phyloP scores from a whole-genome alignment of 1,140 invertebrate genomes.

The Platyscapa corneri region DNA sequence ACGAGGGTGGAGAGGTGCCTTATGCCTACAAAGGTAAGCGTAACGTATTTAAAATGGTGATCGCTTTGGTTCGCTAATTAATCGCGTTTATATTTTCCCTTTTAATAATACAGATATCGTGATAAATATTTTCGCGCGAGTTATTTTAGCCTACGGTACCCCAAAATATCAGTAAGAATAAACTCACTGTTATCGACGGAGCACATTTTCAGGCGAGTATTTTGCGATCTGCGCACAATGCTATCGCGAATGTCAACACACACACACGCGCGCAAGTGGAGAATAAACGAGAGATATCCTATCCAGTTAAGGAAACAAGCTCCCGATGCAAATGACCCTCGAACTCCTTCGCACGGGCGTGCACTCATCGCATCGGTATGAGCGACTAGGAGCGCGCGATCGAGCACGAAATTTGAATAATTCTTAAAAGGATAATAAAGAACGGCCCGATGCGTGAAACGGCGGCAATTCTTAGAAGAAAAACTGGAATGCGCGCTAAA shows the following conservation, averaged over 20 bases:
- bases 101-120: too few species aligned
- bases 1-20: constrained; percentile 86
- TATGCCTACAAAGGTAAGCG: constrained; percentile 85
- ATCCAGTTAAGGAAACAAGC: not conserved
- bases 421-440: not conserved
- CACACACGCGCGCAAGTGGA: not conserved
- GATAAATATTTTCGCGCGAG: too few species aligned
- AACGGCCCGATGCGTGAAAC: not conserved
- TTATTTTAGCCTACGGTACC: too few species aligned
- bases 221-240: constrained; percentile 19
- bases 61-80: too few species aligned
- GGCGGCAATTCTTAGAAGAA: not conserved
- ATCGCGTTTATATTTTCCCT: too few species aligned
- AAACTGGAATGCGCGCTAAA: not conserved
- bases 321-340: not conserved
- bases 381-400: not conserved
- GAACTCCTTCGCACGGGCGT: not conserved
- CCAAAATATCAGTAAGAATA: too few species aligned
- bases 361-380: not conserved
- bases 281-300: not conserved
- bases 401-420: constrained; percentile 5
- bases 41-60: too few species aligned
- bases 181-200: too few species aligned
- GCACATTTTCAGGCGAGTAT: too few species aligned
- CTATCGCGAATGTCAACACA: not conserved